Evolutionary conservation across 2,888 invertebrate species (phyloP), one percentile per base, ranked within the genome.

Genomic region (Proisotoma minuta): DNA sequence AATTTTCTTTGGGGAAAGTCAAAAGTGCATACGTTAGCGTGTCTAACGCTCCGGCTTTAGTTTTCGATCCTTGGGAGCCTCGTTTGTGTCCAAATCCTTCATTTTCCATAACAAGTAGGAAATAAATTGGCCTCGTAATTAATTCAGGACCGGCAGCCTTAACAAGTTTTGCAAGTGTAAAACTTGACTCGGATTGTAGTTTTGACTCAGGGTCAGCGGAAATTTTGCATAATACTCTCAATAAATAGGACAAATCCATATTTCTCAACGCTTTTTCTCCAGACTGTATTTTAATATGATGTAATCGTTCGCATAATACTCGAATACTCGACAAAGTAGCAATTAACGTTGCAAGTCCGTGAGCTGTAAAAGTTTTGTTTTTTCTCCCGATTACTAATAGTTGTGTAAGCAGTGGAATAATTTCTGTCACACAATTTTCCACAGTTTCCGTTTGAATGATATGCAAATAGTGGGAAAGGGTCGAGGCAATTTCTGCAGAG

Each of bases 1-100:
- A 85, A 72, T 88, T 88, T 54, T 85, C 85, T 74, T 88, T 87
- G 2, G 90, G 89, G 76, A 87, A 89, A 27, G 87, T 86, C 76
- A 89, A 83, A 70, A 89, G 78, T 8, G 88, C 85, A 69, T 87
- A 87, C 75, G 90, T 88, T 50, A 89, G 80, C 73, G 88, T 83
- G 77, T 89, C 87, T 12, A 90, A 76, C 0, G 87, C 84, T 12
- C 69, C 68, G n/a, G 68, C 68, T 53, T 68, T 70, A 5, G 66
- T 68, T 43, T 68, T 66, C 1, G 70, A 63, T n/a, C 70, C 70
- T 22, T 68, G 64, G 1, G 66, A 60, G 8, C 62, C 53, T 52
- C 60, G 61, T 12, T 56, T 59, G 23, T 54, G 53, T 12, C 56
- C 57, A 27, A 27, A 49, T 5, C 56, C 43, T 20, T 65, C 65